phyloP scores from a whole-genome alignment of 2,797 vertebrate genomes.

The Ciconia nigra region DNA sequence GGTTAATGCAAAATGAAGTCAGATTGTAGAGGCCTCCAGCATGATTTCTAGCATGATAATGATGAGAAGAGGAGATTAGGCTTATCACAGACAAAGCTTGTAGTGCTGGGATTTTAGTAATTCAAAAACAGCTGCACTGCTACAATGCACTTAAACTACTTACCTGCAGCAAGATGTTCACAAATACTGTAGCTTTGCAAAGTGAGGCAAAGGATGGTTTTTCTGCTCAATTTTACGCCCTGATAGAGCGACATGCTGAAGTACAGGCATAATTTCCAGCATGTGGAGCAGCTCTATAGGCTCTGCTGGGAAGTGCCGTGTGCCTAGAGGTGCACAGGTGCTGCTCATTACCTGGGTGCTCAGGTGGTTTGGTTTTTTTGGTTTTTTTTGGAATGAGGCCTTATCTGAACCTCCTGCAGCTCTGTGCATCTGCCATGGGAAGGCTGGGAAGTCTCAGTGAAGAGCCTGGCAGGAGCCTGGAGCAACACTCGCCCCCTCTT shows the following conservation, averaged over 20 bases:
- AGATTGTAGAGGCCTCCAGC: constrained; percentile 43
- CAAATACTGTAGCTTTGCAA: neutral
- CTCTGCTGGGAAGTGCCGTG: neutral
- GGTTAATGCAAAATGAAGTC: constrained; percentile 32
- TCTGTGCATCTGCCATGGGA: neutral
- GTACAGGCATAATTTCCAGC: neutral
- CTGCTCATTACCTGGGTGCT: constrained; percentile 23
- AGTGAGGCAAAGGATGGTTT: neutral
- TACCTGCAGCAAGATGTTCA: neutral
- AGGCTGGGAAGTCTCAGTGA: neutral
- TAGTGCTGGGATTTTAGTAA: constrained; percentile 1
- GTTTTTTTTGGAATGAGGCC: neutral
- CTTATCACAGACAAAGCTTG: constrained; percentile 17
- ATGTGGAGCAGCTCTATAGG: neutral
- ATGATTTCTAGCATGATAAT: constrained; percentile 36
- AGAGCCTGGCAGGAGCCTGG: neutral
- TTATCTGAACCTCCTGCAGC: constrained; percentile 35
- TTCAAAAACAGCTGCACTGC: neutral
- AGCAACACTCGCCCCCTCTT: neutral
- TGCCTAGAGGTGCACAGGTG: constrained; percentile 52
- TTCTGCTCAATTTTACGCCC: neutral
- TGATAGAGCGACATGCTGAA: neutral
- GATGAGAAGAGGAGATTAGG: constrained; percentile 44
- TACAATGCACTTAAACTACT: neutral
- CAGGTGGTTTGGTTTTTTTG: neutral